Conservation (phyloP, 1,140 invertebrate genomes). For the Diorhabda elongata region DNA sequence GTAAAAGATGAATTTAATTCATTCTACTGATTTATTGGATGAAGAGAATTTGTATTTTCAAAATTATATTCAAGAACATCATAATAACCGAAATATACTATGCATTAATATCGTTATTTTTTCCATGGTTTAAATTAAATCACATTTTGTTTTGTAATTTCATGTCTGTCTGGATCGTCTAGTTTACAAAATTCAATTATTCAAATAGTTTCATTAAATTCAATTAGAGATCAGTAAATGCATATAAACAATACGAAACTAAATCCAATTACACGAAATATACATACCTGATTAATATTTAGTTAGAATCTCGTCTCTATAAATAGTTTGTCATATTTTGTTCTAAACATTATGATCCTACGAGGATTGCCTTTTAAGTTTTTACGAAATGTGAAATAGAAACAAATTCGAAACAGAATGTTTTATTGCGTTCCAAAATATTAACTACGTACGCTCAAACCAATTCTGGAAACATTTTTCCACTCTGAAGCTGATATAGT, state of each 20-base stretch:
- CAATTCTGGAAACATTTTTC: too few species aligned
- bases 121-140: neutral
- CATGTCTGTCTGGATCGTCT: conserved; percentile 1
- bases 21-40: too few species aligned
- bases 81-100: neutral
- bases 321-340: neutral
- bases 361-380: too few species aligned
- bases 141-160: neutral
- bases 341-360: neutral
- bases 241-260: neutral
- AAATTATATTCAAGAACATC: too few species aligned
- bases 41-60: too few species aligned
- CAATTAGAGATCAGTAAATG: neutral
- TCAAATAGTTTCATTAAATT: conserved; percentile 3
- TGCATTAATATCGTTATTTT: neutral
- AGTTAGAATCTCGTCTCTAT: neutral
- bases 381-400: too few species aligned
- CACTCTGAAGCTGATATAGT: too few species aligned
- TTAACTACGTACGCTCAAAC: too few species aligned
- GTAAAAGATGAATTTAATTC: too few species aligned
- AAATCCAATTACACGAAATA: neutral
- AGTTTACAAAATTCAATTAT: neutral
- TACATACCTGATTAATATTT: neutral
- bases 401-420: too few species aligned
- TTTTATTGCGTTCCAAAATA: too few species aligned